phyloP scores from a whole-genome alignment of 1,140 invertebrate genomes.

The Calliphora vicina region DNA sequence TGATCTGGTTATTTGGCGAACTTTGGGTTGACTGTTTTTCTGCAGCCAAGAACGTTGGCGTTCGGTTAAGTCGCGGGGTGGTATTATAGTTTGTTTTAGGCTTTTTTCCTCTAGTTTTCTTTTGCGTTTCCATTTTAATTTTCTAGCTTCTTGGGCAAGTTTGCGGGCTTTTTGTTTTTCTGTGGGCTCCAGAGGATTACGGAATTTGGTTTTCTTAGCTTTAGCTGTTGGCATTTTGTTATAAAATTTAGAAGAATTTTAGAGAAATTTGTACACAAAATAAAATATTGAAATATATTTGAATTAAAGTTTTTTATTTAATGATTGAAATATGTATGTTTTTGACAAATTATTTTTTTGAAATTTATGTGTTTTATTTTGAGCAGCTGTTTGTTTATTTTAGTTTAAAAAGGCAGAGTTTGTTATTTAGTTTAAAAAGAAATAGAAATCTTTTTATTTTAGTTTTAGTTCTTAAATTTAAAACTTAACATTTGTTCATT shows the following conservation, averaged over 20 bases:
- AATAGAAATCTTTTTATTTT: slow-evolving; percentile 25
- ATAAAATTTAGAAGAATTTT: not conserved
- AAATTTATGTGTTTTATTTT: not conserved
- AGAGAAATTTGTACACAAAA: not conserved
- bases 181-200: not conserved
- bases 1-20: not conserved
- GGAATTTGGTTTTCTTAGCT: not conserved
- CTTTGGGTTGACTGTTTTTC: slow-evolving; percentile 39
- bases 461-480: not conserved
- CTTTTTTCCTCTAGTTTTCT: slow-evolving; percentile 26
- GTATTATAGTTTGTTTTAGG: not conserved
- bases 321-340: no score
- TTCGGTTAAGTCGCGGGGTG: slow-evolving; percentile 4
- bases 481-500: slow-evolving; percentile 13
- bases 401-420: not conserved
- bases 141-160: not conserved
- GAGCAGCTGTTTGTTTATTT: not conserved
- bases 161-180: not conserved
- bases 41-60: slow-evolving; percentile 23
- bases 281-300: not conserved
- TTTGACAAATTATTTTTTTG: not conserved
- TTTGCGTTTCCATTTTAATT: not conserved
- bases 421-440: not conserved
- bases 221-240: not conserved
- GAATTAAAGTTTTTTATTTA: not conserved